Conservation (phyloP, 2,113 vertebrate species). For the Thermophis baileyi region DNA sequence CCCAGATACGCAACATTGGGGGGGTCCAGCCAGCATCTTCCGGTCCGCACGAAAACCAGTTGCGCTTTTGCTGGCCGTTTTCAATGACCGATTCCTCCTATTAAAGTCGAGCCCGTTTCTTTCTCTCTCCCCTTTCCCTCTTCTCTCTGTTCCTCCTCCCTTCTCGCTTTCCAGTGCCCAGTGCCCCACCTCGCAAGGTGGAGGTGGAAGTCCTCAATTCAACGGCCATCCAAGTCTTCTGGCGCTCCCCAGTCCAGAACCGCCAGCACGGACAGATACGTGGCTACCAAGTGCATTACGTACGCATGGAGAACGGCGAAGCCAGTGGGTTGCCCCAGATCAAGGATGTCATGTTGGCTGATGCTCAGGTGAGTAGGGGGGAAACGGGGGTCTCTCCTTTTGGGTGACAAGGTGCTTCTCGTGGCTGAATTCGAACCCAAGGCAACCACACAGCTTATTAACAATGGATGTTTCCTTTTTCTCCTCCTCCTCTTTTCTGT, state of each 20-base stretch:
- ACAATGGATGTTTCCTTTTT: background rate
- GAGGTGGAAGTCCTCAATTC: constrained; percentile 96
- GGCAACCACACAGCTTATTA: background rate
- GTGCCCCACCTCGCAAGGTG: constrained; percentile 90
- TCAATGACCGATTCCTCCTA: accelerated
- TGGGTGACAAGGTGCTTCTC: background rate
- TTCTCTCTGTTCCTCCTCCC: background rate
- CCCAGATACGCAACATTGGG: background rate
- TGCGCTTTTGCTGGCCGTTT: background rate
- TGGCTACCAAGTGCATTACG: constrained; percentile 97
- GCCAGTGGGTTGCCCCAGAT: constrained; percentile 90
- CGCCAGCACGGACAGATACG: constrained; percentile 96
- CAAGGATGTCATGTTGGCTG: constrained; percentile 96
- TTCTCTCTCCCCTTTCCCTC: background rate
- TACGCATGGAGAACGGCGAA: constrained; percentile 92
- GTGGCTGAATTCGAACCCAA: background rate
- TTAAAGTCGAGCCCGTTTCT: background rate
- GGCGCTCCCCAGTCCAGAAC: constrained; percentile 88
- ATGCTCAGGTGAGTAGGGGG: constrained; percentile 83
- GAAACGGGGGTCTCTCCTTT: background rate
- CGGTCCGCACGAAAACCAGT: accelerated
- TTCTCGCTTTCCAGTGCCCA: constrained; percentile 79
- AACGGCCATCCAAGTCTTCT: constrained; percentile 91
- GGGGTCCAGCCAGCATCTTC: background rate
- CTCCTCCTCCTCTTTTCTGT: background rate